These are phyloP conservation scores for Lonchura striata DNA, from an alignment of 2,113 vertebrate genomes.

Conservation along the genomic window DNA sequence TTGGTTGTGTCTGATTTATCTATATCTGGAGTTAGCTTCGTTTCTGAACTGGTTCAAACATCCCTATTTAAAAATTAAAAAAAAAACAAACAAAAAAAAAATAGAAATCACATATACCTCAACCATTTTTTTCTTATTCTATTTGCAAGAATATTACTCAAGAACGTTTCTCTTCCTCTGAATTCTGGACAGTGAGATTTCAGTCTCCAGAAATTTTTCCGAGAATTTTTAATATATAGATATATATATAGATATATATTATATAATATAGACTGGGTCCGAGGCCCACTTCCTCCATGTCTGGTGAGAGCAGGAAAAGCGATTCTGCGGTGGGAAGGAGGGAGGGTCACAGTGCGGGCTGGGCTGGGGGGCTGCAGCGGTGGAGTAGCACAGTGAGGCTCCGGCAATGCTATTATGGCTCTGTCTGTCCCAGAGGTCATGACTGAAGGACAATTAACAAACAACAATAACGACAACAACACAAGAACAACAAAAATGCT, in stretches of 20 bases:
- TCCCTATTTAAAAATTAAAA: constrained; percentile 12
- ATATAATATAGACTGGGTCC: background rate
- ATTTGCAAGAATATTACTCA: constrained; percentile 35
- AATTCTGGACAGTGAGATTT: constrained; percentile 44
- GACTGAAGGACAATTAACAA: constrained; percentile 45
- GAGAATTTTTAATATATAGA: constrained; percentile 19
- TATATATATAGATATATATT: background rate
- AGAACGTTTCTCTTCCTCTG: constrained; percentile 30
- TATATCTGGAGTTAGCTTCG: background rate
- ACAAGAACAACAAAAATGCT: constrained; percentile 35
- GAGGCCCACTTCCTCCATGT: constrained; percentile 37
- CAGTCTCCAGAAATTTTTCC: constrained; percentile 34
- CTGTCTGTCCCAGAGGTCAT: constrained; percentile 51
- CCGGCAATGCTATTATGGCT: constrained; percentile 47
- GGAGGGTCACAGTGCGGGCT: background rate
- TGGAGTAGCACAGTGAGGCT: constrained; percentile 45
- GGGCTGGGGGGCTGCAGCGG: constrained; percentile 1
- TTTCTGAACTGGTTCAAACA: constrained; percentile 52
- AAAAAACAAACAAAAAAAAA: background rate
- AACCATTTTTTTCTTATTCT: constrained; percentile 51
- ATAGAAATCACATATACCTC: constrained; percentile 59
- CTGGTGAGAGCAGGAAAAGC: constrained; percentile 16
- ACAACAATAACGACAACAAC: constrained; percentile 17
- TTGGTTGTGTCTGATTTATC: constrained; percentile 49
- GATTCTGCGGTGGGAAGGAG: background rate